phyloP scores from a whole-genome alignment of 1,140 invertebrate genomes.

The Aradophagus sp. region DNA sequence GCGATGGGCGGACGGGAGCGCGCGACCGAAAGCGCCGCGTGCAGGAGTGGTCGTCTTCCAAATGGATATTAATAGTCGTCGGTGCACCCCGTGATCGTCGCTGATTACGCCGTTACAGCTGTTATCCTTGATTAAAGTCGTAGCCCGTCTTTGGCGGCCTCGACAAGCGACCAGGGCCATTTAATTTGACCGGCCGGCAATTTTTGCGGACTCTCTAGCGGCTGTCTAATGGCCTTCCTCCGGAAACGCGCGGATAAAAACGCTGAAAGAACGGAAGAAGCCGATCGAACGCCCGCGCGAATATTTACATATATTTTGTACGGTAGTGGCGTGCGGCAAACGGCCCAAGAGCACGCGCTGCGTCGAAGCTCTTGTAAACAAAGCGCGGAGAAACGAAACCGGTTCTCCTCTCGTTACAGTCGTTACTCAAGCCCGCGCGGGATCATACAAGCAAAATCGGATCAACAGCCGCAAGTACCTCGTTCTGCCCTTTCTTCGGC shows the following conservation, averaged over 20 bases:
- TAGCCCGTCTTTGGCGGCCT: conserved; percentile 43
- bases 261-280: neutral
- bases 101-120: conserved; percentile 71
- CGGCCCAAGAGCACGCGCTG: conserved; percentile 44
- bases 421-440: conserved; percentile 48
- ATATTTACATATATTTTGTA: conserved; percentile 20
- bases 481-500: conserved; percentile 44
- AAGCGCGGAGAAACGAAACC: conserved; percentile 54
- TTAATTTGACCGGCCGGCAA: no score
- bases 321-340: conserved; percentile 58
- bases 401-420: conserved; percentile 51
- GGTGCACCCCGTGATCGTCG: conserved; percentile 63
- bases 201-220: no score
- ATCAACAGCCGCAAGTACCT: conserved; percentile 54
- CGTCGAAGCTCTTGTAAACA: conserved; percentile 60
- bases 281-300: neutral
- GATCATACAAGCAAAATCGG: conserved; percentile 58
- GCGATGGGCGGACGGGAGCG: conserved; percentile 14
- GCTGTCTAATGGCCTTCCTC: no score
- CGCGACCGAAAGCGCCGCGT: conserved; percentile 28
- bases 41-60: conserved; percentile 57
- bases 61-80: conserved; percentile 72
- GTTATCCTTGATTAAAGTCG: conserved; percentile 70
- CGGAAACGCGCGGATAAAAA: no score
- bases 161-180: neutral